Conservation (phyloP, 2,888 invertebrate species). For the Epinotia nisella region DNA sequence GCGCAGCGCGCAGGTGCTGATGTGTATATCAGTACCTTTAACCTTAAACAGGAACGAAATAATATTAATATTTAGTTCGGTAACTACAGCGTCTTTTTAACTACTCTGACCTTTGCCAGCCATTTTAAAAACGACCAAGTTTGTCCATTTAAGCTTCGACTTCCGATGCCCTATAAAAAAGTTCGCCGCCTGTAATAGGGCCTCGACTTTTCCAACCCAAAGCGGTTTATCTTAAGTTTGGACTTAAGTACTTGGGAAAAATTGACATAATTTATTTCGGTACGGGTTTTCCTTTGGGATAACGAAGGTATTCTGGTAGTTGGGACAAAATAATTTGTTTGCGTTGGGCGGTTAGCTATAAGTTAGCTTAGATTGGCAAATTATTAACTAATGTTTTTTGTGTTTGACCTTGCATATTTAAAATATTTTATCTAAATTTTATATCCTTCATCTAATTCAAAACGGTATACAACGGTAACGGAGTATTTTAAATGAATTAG, state of each 20-base stretch:
- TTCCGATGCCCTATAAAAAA: slow-evolving; percentile 35
- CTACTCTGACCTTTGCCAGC: background rate
- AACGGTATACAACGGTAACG: too few relatives aligned
- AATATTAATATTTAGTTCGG: background rate
- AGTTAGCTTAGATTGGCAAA: too few relatives aligned
- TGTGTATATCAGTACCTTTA: too few relatives aligned
- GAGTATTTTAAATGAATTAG: too few relatives aligned
- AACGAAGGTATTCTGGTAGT: background rate
- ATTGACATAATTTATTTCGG: slow-evolving; percentile 40
- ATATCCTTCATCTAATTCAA: too few relatives aligned
- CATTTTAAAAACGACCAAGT: slow-evolving; percentile 17
- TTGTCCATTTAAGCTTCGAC: slow-evolving; percentile 11
- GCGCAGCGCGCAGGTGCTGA: too few relatives aligned
- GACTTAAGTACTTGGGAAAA: slow-evolving; percentile 36
- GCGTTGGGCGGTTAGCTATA: background rate
- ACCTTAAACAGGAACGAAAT: too few relatives aligned
- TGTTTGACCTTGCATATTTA: too few relatives aligned
- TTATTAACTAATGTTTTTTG: too few relatives aligned
- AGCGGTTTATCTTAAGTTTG: slow-evolving; percentile 42
- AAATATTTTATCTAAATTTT: too few relatives aligned
- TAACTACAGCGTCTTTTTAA: slow-evolving; percentile 14
- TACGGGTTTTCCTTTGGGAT: background rate
- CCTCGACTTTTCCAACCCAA: slow-evolving; percentile 23
- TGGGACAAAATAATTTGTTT: background rate
- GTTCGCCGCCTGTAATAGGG: slow-evolving; percentile 16